A percentile compares a stretch with the other conserved stretches of the same genome.
Conservation (phyloP, 2,797 vertebrate genomes). For the Notolepis coatsorum region DNA sequence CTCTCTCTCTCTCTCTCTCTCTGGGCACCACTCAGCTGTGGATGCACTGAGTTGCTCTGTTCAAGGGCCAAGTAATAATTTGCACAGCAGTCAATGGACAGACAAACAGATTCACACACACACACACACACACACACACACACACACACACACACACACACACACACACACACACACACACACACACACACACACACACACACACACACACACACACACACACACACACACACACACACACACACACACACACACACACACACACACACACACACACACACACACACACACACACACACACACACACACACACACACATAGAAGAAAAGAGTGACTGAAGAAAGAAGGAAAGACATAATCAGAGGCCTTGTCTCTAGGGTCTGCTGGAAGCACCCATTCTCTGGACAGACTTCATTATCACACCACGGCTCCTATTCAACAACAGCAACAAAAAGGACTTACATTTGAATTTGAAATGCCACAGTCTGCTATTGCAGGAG, state of each 20-base stretch:
- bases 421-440: slow-evolving; percentile 47
- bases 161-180: slow-evolving; percentile 10
- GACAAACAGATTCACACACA: background rate
- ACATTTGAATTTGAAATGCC: slow-evolving; percentile 56
- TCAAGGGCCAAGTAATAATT: slow-evolving; percentile 34
- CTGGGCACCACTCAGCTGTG: slow-evolving; percentile 9
- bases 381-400: slow-evolving; percentile 34
- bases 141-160: slow-evolving; percentile 6
- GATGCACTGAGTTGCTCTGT: slow-evolving; percentile 11
- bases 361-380: slow-evolving; percentile 28
- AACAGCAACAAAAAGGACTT: slow-evolving; percentile 14
- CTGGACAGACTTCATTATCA: slow-evolving; percentile 50
- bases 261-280: no score
- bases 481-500: slow-evolving; percentile 44
- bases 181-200: slow-evolving; percentile 5
- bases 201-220: background rate
- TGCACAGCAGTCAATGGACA: slow-evolving; percentile 22
- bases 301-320: no score
- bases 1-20: slow-evolving; percentile 16
- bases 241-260: no score
- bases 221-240: background rate
- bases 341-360: no score
- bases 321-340: no score
- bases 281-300: no score
- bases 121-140: slow-evolving; percentile 14